phyloP scores from a whole-genome alignment of 2,113 vertebrate species.

The Mugil cephalus region DNA sequence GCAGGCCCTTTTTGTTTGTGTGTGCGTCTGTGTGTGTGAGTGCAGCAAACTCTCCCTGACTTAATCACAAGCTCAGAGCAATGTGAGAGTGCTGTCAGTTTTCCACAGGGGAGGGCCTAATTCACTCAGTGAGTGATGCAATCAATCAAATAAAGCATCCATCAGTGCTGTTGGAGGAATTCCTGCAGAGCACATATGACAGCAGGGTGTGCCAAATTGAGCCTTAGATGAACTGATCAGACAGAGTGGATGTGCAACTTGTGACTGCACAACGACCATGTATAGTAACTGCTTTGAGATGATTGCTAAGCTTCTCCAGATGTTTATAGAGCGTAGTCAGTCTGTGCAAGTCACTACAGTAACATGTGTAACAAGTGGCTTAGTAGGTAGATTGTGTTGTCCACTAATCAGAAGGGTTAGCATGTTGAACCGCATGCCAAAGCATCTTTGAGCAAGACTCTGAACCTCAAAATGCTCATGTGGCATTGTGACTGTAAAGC shows the following conservation, averaged over 20 bases:
- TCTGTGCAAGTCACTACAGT: constrained; percentile 20
- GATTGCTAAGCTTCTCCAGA: constrained; percentile 67
- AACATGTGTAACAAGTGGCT: constrained; percentile 32
- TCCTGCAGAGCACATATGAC: constrained; percentile 77
- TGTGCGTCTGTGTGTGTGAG: constrained; percentile 60
- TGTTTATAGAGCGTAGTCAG: constrained; percentile 50
- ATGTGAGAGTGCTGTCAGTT: constrained; percentile 81
- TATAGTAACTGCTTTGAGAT: constrained; percentile 62
- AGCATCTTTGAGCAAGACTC: too few relatives aligned
- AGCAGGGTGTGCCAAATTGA: constrained; percentile 73
- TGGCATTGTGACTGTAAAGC: too few relatives aligned
- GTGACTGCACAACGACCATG: constrained; percentile 51
- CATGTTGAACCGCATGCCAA: too few relatives aligned
- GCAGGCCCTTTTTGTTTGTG: constrained; percentile 28
- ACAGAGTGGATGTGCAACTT: constrained; percentile 58
- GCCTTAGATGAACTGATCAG: constrained; percentile 66
- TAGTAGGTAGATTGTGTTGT: too few relatives aligned
- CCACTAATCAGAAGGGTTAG: too few relatives aligned
- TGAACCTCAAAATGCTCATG: too few relatives aligned
- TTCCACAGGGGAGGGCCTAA: constrained; percentile 79
- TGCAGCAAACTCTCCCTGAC: constrained; percentile 72
- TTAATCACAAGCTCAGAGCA: constrained; percentile 78
- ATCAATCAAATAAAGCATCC: constrained; percentile 81
- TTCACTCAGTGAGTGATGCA: constrained; percentile 81
- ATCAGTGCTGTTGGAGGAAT: constrained; percentile 74